phyloP scores from a whole-genome alignment of 1,140 invertebrate species.

The Drosophila orena region DNA sequence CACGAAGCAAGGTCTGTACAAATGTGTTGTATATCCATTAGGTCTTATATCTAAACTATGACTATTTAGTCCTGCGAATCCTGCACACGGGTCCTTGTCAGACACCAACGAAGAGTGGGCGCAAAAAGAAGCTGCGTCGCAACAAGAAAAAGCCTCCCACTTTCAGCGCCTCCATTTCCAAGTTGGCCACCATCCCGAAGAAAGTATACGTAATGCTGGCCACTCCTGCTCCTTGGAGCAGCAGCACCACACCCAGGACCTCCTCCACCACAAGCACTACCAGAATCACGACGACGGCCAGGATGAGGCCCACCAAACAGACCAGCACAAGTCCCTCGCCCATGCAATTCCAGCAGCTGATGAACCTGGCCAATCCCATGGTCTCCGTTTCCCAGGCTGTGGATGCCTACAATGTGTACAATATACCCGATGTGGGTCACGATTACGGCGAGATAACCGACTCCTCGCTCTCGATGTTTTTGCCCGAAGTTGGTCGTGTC shows the following conservation, averaged over 20 bases:
- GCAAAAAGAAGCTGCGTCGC: slow-evolving; percentile 4
- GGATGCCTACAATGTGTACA: slow-evolving; percentile 61
- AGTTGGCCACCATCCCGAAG: background rate
- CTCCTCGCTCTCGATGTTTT: slow-evolving; percentile 50
- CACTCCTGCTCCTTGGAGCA: background rate
- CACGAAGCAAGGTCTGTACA: slow-evolving; percentile 45
- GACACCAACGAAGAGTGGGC: background rate
- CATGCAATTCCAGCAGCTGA: slow-evolving; percentile 42
- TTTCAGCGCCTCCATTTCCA: background rate
- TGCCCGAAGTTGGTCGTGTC: slow-evolving; percentile 58
- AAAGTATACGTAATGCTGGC: slow-evolving; percentile 20
- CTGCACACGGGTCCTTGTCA: slow-evolving; percentile 43
- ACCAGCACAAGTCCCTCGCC: slow-evolving; percentile 28
- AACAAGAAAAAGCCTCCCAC: background rate
- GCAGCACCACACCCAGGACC: background rate
- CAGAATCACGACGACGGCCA: background rate
- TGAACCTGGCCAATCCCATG: slow-evolving; percentile 14
- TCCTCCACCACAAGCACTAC: slow-evolving; percentile 9
- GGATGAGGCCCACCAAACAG: background rate
- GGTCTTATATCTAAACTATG: background rate
- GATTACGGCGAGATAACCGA: slow-evolving; percentile 61
- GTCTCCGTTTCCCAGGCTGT: slow-evolving; percentile 54
- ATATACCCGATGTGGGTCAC: slow-evolving; percentile 61
- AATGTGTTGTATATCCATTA: background rate
- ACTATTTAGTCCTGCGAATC: slow-evolving; percentile 31